Conservation (phyloP, 2,888 invertebrate species). For the Polietes domitor region DNA sequence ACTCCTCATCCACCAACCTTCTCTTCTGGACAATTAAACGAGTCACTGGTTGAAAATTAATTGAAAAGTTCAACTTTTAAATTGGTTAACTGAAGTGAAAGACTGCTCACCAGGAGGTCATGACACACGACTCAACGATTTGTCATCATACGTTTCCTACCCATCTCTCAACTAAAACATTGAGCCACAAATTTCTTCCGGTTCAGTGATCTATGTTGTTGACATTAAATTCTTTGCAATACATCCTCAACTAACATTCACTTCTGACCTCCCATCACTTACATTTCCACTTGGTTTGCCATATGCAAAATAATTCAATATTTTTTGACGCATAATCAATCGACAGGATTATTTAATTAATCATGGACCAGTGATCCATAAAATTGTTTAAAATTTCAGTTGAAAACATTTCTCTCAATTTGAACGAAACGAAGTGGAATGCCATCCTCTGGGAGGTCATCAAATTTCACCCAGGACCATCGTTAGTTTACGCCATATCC, state of each 20-base stretch:
- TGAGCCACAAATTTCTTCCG: not conserved
- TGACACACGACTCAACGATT: not conserved
- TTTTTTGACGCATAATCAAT: not conserved
- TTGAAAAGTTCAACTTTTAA: not conserved
- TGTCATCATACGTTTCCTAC: too few species aligned
- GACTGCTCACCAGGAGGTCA: not conserved
- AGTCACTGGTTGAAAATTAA: too few species aligned
- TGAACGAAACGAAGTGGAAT: not conserved
- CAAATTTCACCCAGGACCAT: not conserved
- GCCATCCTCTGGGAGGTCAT: not conserved
- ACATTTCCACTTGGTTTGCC: not conserved
- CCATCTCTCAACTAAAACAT: not conserved
- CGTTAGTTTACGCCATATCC: not conserved
- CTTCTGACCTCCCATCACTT: not conserved
- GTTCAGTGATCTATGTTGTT: constrained; percentile 15
- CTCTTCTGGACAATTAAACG: too few species aligned
- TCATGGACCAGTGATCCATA: not conserved
- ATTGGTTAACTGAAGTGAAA: not conserved
- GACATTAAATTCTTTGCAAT: not conserved
- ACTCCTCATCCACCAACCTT: too few species aligned
- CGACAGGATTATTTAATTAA: not conserved
- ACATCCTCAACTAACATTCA: not conserved
- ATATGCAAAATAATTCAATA: not conserved
- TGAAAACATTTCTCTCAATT: too few species aligned
- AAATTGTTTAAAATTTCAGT: not conserved